These are phyloP conservation scores for Siniperca knerii DNA, from an alignment of 2,113 vertebrate species.

Conservation along the genomic window DNA sequence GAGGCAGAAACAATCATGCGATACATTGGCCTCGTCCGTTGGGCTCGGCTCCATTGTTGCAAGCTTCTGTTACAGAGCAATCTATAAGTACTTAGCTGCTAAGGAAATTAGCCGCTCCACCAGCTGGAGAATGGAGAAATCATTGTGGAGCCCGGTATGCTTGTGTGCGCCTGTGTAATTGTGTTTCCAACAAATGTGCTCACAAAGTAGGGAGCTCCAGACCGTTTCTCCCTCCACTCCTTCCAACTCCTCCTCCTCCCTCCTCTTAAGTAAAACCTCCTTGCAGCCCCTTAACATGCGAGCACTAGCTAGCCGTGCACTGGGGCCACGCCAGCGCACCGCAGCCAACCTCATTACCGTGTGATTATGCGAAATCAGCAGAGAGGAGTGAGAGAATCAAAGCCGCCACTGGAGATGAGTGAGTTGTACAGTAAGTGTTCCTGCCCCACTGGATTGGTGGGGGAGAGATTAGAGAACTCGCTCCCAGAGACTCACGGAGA, in stretches of 20 bases:
- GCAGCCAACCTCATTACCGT: constrained; percentile 73
- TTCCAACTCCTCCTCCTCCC: constrained; percentile 36
- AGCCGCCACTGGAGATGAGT: constrained; percentile 72
- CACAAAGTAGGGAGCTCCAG: constrained; percentile 56
- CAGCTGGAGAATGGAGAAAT: constrained; percentile 81
- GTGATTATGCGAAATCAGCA: constrained; percentile 79
- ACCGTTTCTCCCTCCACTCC: constrained; percentile 47
- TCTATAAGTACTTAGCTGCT: constrained; percentile 79
- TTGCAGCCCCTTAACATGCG: constrained; percentile 30
- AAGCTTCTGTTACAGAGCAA: constrained; percentile 71
- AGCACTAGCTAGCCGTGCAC: constrained; percentile 16
- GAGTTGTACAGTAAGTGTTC: constrained; percentile 75
- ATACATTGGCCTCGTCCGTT: constrained; percentile 51
- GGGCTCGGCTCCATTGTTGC: constrained; percentile 36
- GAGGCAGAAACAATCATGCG: constrained; percentile 67
- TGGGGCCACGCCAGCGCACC: constrained; percentile 38
- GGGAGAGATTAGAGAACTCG: constrained; percentile 67
- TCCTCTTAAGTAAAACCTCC: constrained; percentile 39
- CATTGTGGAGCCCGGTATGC: constrained; percentile 76
- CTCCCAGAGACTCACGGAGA: constrained; percentile 54
- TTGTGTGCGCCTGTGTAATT: constrained; percentile 81
- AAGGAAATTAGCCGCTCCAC: constrained; percentile 83
- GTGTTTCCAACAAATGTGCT: constrained; percentile 80
- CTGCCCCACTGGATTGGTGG: constrained; percentile 56
- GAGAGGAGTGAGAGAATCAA: constrained; percentile 77